Base-by-base conservation (phyloP, 2,797 vertebrate genomes). In the Falco cherrug region DNA sequence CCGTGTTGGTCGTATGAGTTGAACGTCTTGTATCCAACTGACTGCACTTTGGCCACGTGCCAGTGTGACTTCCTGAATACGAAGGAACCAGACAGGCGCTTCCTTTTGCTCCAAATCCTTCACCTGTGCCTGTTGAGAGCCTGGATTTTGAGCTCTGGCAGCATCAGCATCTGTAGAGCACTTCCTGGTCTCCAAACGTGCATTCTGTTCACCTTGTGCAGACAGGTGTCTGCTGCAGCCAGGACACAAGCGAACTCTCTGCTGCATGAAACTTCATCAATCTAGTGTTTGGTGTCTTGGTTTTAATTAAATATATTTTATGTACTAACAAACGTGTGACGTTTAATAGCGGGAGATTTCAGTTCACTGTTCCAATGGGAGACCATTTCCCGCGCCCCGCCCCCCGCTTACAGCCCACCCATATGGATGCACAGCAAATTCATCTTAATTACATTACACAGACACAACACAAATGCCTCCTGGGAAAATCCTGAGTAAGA, bases 221-320 rank as follows among this genome's bases (percentile, higher is more conserved):
- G 41, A 45, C 12, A 17, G 53, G 21, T 56, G 12, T 75, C 67
- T 87, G 41, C 56, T 79, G 78, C 80, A 80, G 47, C 65, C 54
- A 61, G 47, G 67, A 25, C 53, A 54, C 33, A 10, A 64, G 41
- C 24, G 50, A 41, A 41, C 51, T n/a, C 63, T 76, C 39, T 4
- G 15, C 74, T 71, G n/a, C 2, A 2, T n/a, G 33, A 63, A 65
- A 63, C 24, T 33, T 70, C 13, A 26, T 45, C 33, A 24, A 3
- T 51, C 35, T 37, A 8, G 22, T 68, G 31, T 82, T 74, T 59
- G 59, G 57, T 79, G 25, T 26, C 48, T 85, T 77, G 31, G 21
- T 60, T 89, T 84, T 43, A 80, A 85, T 89, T 83, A 95, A 93
- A 91, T 80, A 14, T 77, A 69, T 95, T 96, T 90, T 91, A 50